Evolutionary conservation across 2,113 vertebrate genomes (phyloP), one percentile per base, ranked within the genome.

Genomic region (Etheostoma spectabile): DNA sequence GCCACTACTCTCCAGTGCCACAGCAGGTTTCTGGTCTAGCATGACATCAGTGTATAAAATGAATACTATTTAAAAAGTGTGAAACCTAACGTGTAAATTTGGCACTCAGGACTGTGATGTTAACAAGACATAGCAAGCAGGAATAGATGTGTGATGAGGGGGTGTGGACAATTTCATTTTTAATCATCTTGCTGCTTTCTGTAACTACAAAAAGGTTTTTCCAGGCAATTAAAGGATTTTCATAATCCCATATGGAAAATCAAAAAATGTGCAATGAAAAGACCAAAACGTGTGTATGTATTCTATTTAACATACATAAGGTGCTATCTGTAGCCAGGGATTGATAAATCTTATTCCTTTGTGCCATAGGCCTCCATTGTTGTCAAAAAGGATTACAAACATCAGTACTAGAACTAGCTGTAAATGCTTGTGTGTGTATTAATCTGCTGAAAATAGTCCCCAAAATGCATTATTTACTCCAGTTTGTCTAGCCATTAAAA

Each of bases 1-100:
- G 19, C 35, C 19, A 60, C 16, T 13, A 21, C 8, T 27, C 15
- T 63, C 5, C 46, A 45, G 45, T 14, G 27, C 21, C 21, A 33
- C 0, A 53, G 55, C 55, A 0, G 30, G 27, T 16, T 35, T 22
- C 21, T 24, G 52, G 3, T 12, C 15, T 51, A 63, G 8, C 59
- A 45, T 71, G 10, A 68, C 6, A 38, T 46, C 18, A 56, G 14
- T 2, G 46, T 30, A 45, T 70, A 45, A 56, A 24, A 30, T 27
- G 2, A 82, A 49, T 4, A 38, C 38, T 27, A 33, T 69, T 56
- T 61, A 48, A 66, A 55, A 74, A n/a, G 75, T 69, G 52, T 77
- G 21, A 80, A 70, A 49, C 53, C 12, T 30, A n/a, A 63, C 15
- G 24, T 1, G 8, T 27, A 51, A 77, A 46, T 65, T 46, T 11